A percentile compares a stretch with the other conserved stretches of the same genome.
phyloP scores from a whole-genome alignment of 1,140 invertebrate genomes.

The Zaprionus inermis region DNA sequence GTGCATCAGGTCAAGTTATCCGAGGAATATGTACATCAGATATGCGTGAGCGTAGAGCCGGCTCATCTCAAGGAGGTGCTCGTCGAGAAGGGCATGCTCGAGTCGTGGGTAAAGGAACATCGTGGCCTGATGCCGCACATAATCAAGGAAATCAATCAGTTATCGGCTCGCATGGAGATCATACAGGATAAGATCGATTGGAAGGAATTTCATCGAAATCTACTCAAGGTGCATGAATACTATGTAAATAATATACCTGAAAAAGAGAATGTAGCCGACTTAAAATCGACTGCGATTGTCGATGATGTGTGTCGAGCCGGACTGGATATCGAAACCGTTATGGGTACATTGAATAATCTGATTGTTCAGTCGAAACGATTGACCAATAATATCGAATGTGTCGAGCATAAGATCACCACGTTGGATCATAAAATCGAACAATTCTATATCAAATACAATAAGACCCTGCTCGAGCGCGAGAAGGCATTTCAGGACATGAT shows the following conservation, averaged over 20 bases:
- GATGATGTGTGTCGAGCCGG: neutral
- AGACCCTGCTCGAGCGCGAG: constrained; percentile 22
- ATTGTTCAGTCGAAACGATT: constrained; percentile 1
- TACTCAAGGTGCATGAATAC: constrained; percentile 42
- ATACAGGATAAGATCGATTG: constrained; percentile 34
- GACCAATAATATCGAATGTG: neutral
- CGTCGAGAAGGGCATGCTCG: neutral
- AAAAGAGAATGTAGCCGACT: neutral
- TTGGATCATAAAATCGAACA: constrained; percentile 12
- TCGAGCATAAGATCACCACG: constrained; percentile 11
- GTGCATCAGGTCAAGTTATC: neutral
- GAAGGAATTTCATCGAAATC: constrained; percentile 39
- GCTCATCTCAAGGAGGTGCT: neutral
- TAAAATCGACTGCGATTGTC: neutral
- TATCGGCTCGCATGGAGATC: constrained; percentile 26
- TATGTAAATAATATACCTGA: constrained; percentile 20
- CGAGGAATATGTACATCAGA: neutral
- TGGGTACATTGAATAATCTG: constrained; percentile 15
- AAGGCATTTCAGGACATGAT: constrained; percentile 35
- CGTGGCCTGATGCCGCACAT: constrained; percentile 3
- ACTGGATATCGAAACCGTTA: neutral
- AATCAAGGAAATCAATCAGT: constrained; percentile 43
- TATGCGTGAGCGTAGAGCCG: neutral
- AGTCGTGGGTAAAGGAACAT: neutral
- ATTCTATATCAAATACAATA: constrained; percentile 30